Evolutionary conservation across 1,140 invertebrate species (phyloP), one percentile per base, ranked within the genome.

Genomic region (Whitmania pigra): DNA sequence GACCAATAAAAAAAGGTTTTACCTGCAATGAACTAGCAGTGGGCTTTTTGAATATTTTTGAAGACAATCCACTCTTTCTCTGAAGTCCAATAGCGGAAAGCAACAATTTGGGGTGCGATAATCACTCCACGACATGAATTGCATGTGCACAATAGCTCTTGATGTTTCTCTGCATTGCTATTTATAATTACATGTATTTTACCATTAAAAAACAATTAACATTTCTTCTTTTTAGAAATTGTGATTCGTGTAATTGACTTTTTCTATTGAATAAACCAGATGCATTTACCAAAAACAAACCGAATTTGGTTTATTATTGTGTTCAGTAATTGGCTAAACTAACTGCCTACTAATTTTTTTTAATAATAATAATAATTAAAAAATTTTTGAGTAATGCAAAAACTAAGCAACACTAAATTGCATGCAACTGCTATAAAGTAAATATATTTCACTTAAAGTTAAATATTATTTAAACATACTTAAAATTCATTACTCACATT

Each of bases 41-140:
- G 57, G 57, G 18, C 57, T 63, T 31, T 49, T 49, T 0, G 11
- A 49, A 49, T 49, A 17, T 49, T 17, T 49, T 49, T 49, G 2
- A n/a, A 63, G 13, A 17, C 22, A 25, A 25, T 63, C 20, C 22
- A 25, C 57, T 63, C 22, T 63, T 63, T 63, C 57, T 63, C 22
- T 63, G 57, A 63, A 63, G 29, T 63, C 29, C 29, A 63, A n/a
- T 13, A 63, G 57, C 29, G 57, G 29, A 63, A 63, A 22, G 6
- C 22, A 22, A 63, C 15, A 25, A 25, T 31, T 22, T 2, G 57
- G 57, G 3, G 57, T 25, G 9, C 5, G 29, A 22, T 63, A 15
- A 63, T 63, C 57, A 63, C 29, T 22, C 57, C 57, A 63, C 11
- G 57, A 63, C 22, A 63, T 63, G 57, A 25, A 63, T 22, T 63